Percentiles rank a stretch among this genome's conserved stretches.
These are phyloP conservation scores for Myotis yumanensis DNA, from an alignment of 2,113 vertebrate genomes.

Conservation along the genomic window DNA sequence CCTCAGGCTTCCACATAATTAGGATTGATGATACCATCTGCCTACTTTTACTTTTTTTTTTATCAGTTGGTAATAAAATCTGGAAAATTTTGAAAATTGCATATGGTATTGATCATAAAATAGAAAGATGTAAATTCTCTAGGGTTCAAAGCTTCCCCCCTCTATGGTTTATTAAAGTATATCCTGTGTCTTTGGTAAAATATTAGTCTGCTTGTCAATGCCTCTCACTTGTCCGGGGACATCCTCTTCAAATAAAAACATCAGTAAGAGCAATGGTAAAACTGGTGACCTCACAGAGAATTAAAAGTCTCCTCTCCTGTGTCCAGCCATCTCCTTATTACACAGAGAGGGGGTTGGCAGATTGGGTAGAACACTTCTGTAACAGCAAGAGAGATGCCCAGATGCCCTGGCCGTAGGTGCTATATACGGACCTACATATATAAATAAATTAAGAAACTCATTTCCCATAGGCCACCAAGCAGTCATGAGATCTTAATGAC, in stretches of 20 bases:
- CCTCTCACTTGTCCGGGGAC: background rate
- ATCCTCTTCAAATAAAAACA: conserved; percentile 17
- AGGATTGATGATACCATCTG: conserved; percentile 48
- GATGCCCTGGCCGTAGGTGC: conserved; percentile 44
- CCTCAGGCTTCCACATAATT: conserved; percentile 42
- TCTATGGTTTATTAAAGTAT: background rate
- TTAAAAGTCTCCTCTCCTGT: background rate
- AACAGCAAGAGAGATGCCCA: conserved; percentile 45
- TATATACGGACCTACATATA: conserved; percentile 73
- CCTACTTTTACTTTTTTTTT: background rate
- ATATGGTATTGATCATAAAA: conserved; percentile 43
- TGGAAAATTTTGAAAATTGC: conserved; percentile 51
- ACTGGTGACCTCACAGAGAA: background rate
- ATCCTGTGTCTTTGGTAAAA: conserved; percentile 6
- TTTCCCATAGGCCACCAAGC: conserved; percentile 74
- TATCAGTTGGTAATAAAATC: conserved; percentile 57
- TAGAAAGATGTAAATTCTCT: conserved; percentile 28
- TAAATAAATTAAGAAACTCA: conserved; percentile 76
- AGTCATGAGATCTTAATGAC: conserved; percentile 78
- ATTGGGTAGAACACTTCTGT: conserved; percentile 36
- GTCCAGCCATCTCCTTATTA: background rate
- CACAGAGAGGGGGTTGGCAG: background rate
- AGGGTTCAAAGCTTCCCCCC: conserved; percentile 3
- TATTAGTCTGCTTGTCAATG: background rate
- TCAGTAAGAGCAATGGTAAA: background rate